A percentile compares a stretch with the other conserved stretches of the same genome.
phyloP scores from a whole-genome alignment of 2,113 vertebrate genomes.

The Lagopus muta region DNA sequence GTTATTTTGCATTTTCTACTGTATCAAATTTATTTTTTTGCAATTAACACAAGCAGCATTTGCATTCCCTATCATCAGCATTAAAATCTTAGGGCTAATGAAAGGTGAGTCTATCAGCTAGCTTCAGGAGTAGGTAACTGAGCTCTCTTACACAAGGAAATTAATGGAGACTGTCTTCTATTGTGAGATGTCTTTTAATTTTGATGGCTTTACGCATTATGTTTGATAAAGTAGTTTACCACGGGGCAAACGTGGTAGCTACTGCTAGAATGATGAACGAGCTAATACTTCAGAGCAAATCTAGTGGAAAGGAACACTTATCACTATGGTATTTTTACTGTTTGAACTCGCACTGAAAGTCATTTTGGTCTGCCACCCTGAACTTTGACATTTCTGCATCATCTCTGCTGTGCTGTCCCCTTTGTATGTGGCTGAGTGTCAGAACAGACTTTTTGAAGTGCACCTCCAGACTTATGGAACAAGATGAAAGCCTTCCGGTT shows the following conservation, averaged over 20 bases:
- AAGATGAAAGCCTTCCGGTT: neutral
- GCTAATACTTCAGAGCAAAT: neutral
- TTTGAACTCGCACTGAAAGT: neutral
- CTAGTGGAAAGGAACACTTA: neutral
- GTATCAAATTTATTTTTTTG: neutral
- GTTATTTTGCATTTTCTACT: neutral
- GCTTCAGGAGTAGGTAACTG: neutral
- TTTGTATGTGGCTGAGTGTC: neutral
- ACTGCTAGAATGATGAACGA: neutral
- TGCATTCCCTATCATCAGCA: neutral
- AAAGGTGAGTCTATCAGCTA: neutral
- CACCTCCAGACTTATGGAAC: neutral
- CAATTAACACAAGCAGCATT: neutral
- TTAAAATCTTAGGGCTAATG: neutral
- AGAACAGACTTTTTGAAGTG: neutral
- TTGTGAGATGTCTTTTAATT: neutral
- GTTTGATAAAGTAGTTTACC: neutral
- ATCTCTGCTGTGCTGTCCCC: neutral
- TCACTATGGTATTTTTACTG: neutral
- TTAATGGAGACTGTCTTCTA: neutral
- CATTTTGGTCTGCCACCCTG: neutral
- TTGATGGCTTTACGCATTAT: neutral
- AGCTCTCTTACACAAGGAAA: neutral
- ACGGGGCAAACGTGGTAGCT: neutral
- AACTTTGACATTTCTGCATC: neutral